Evolutionary conservation across 2,797 vertebrate species (phyloP), one percentile per base, ranked within the genome.

Genomic region (Pelodytes ibericus): DNA sequence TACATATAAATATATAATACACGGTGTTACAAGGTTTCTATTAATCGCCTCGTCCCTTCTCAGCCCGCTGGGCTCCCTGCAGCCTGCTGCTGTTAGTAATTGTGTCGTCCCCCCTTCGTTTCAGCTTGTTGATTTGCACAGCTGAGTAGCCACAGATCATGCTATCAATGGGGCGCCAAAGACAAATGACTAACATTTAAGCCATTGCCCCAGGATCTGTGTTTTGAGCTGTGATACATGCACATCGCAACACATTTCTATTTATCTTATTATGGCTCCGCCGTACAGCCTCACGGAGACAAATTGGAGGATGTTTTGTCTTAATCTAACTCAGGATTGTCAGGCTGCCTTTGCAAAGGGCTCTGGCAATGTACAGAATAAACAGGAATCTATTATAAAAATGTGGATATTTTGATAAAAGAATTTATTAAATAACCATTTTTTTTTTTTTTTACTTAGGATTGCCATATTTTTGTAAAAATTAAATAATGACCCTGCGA

Each of bases 171-270:
- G 36, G 36, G 33, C 49, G 41, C 33, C 51, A 30, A 69, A 77
- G 62, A 77, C 58, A 77, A 77, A 76, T 71, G 74, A 71, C 74
- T 77, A 56, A 36, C 74, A 63, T 56, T 71, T 77, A 66, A 72
- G 59, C 69, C n/a, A 47, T 13, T 29, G 75, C 60, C 49, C 27
- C 36, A 27, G 75, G 49, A 71, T 30, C 67, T 16, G 24, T 31
- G 18, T 27, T 24, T 24, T 22, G n/a, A 51, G n/a, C n/a, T 15
- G 47, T n/a, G 16, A n/a, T 18, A 49, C 26, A 2, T 11, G 60
- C 51, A 36, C 68, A 67, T 59, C 69, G 49, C 29, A 59, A 77
- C 56, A 65, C 33, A 36, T 72, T 66, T 24, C 39, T 44, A 60
- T 77, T 72, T 53, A 77, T 77, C 62, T 72, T 62, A 70, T 70